Evolutionary conservation across 2,888 invertebrate species (phyloP).

Genomic region (Andrena camellia): DNA sequence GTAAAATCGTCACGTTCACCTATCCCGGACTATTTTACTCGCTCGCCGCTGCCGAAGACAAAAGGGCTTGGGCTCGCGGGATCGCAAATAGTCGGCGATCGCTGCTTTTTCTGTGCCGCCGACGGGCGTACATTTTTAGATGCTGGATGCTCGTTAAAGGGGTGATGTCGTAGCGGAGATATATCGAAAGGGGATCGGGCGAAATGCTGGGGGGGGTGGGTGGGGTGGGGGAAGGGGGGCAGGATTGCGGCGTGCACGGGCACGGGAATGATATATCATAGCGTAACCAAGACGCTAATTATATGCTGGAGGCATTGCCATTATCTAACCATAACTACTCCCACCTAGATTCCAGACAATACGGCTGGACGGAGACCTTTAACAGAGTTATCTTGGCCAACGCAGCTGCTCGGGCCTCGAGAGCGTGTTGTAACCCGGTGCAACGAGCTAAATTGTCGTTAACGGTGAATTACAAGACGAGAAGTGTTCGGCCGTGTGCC

Average conservation of each 20-base stretch:
- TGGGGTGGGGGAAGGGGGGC: too few species aligned
- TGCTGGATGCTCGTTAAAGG: background rate
- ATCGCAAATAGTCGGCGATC: too few species aligned
- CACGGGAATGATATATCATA: conserved; percentile 52
- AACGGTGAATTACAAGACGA: conserved; percentile 62
- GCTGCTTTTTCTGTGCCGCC: too few species aligned
- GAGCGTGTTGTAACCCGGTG: conserved; percentile 62
- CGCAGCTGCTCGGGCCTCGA: conserved; percentile 44
- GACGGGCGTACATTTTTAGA: too few species aligned
- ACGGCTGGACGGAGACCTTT: conserved; percentile 67
- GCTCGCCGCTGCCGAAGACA: too few species aligned
- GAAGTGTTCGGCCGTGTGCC: conserved; percentile 47
- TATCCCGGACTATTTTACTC: too few species aligned
- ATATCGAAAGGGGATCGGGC: background rate
- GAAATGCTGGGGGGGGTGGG: conserved; percentile 17
- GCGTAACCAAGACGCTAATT: conserved; percentile 64
- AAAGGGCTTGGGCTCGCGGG: too few species aligned
- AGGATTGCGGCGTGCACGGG: background rate
- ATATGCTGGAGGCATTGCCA: conserved; percentile 62
- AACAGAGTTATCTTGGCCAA: conserved; percentile 70
- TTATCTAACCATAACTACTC: conserved; percentile 71
- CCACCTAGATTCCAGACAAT: conserved; percentile 69
- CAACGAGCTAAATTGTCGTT: conserved; percentile 70
- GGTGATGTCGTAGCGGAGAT: background rate
- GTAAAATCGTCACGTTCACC: too few species aligned